Conservation (phyloP, 2,797 vertebrate species). For the Platyrinchus mystaceus region DNA sequence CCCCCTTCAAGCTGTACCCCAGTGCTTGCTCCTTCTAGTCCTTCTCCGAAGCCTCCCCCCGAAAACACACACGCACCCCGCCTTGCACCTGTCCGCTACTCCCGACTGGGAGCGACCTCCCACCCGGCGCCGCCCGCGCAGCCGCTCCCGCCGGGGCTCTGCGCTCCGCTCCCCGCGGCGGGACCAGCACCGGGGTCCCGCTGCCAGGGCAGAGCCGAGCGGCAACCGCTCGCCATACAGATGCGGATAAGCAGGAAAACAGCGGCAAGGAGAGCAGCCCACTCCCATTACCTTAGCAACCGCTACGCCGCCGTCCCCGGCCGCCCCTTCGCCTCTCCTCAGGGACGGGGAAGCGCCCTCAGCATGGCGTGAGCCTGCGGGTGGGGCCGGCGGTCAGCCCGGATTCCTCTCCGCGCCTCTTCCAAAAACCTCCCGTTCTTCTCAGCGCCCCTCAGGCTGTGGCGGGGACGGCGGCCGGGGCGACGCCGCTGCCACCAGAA, state of each 20-base stretch:
- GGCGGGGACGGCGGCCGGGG: neutral
- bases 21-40: neutral
- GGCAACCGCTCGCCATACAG: neutral
- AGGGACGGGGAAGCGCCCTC: constrained; percentile 77
- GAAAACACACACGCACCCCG: neutral
- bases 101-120: neutral
- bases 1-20: neutral
- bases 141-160: neutral
- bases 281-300: constrained; percentile 84
- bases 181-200: neutral
- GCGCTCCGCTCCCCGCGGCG: neutral
- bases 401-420: neutral
- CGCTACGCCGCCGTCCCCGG: constrained; percentile 72
- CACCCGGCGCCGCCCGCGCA: neutral
- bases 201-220: neutral
- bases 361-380: constrained; percentile 73
- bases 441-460: neutral
- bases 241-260: neutral
- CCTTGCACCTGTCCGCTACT: neutral
- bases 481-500: neutral
- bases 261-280: neutral
- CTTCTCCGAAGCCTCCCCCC: neutral
- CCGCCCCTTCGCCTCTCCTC: constrained; percentile 71
- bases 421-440: neutral
- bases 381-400: neutral